Percentiles rank a stretch among this genome's conserved stretches.
phyloP scores from a whole-genome alignment of 2,113 vertebrate genomes.

The Hypomesus transpacificus region DNA sequence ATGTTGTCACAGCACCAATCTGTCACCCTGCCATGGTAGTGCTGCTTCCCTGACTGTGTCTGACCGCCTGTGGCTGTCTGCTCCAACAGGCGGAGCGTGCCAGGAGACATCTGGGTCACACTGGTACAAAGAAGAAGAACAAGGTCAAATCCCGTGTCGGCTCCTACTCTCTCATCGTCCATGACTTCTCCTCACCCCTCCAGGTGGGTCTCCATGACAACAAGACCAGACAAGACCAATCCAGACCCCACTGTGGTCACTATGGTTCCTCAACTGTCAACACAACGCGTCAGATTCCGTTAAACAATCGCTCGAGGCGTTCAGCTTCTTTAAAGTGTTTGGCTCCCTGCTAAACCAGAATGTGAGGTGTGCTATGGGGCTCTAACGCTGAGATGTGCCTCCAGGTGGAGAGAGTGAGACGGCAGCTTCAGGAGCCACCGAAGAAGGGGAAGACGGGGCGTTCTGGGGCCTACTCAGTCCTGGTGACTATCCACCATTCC shows the following conservation, averaged over 20 bases:
- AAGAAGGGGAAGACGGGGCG: constrained; percentile 47
- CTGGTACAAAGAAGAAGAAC: constrained; percentile 57
- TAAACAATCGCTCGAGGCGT: too few relatives aligned
- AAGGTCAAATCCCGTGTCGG: constrained; percentile 57
- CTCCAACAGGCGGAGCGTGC: constrained; percentile 58
- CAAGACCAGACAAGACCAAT: constrained; percentile 23
- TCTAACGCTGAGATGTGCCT: constrained; percentile 1
- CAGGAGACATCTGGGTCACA: constrained; percentile 56
- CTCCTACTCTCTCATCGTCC: constrained; percentile 60
- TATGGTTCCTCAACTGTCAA: too few relatives aligned
- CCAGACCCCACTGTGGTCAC: too few relatives aligned
- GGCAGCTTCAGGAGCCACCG: constrained; percentile 52
- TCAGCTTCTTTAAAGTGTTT: neutral
- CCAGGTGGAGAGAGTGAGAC: constrained; percentile 60
- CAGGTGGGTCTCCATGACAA: constrained; percentile 66
- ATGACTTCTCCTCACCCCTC: constrained; percentile 46
- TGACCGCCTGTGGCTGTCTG: constrained; percentile 6
- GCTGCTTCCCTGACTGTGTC: too few relatives aligned
- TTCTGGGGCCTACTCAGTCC: constrained; percentile 52
- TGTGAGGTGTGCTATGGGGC: neutral
- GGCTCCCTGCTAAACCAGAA: neutral
- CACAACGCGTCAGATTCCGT: too few relatives aligned
- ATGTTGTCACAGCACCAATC: too few relatives aligned
- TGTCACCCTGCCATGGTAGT: too few relatives aligned
- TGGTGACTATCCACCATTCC: constrained; percentile 29